phyloP scores from a whole-genome alignment of 2,888 invertebrate species.

The Dryobotodes eremita region DNA sequence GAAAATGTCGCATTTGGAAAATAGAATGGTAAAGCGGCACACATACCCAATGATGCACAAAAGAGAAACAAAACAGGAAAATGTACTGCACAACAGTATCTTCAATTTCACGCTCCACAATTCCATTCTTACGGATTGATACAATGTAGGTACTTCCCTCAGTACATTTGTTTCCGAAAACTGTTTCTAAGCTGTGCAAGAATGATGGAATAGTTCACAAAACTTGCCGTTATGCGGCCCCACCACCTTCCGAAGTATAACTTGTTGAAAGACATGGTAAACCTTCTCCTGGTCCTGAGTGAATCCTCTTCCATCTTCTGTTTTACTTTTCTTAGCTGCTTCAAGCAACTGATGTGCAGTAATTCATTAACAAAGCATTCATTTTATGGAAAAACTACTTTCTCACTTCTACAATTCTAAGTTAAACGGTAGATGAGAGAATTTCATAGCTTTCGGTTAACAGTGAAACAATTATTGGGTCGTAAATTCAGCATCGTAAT shows the following conservation, averaged over 20 bases:
- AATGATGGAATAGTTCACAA: constrained; percentile 50
- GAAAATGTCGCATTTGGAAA: constrained; percentile 55
- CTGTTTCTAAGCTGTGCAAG: constrained; percentile 25
- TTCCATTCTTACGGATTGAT: constrained; percentile 61
- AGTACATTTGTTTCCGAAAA: constrained; percentile 48
- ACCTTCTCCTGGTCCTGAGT: constrained; percentile 20
- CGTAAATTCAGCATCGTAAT: constrained; percentile 21
- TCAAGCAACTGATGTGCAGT: neutral
- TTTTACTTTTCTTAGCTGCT: neutral
- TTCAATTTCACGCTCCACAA: constrained; percentile 76
- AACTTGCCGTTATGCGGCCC: constrained; percentile 25
- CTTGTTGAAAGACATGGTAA: constrained; percentile 28
- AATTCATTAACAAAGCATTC: constrained; percentile 4
- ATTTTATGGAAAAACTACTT: neutral
- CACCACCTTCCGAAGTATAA: constrained; percentile 31
- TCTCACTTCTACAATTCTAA: neutral
- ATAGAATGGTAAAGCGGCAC: constrained; percentile 68
- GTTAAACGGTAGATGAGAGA: neutral
- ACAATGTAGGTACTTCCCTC: constrained; percentile 50
- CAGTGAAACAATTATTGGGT: constrained; percentile 6
- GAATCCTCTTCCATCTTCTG: constrained; percentile 17
- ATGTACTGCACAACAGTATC: constrained; percentile 70
- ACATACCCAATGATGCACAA: constrained; percentile 76
- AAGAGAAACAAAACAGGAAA: constrained; percentile 72
- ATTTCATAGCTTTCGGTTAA: neutral